These are phyloP conservation scores for Leptarthrus brevirostris DNA, from an alignment of 2,888 invertebrate genomes.

Conservation along the genomic window DNA sequence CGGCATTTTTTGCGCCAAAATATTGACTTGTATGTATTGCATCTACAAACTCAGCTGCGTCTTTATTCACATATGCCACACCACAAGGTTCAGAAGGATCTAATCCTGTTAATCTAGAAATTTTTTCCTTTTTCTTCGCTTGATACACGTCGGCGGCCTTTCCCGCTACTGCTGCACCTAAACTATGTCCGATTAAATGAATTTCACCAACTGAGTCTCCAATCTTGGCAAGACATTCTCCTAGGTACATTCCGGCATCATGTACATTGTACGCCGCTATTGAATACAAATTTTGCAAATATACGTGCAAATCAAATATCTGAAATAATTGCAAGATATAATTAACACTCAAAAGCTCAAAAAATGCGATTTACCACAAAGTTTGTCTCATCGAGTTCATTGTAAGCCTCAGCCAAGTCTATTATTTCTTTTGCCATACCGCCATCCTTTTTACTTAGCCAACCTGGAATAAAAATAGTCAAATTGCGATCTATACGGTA, in stretches of 20 bases:
- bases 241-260: background rate
- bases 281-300: background rate
- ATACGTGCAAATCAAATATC: background rate
- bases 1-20: slow-evolving; percentile 47
- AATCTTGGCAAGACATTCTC: slow-evolving; percentile 6
- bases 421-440: background rate
- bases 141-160: slow-evolving; percentile 51
- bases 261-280: slow-evolving; percentile 3
- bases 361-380: slow-evolving; percentile 47
- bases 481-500: background rate
- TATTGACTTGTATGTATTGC: slow-evolving; percentile 52
- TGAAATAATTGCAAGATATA: background rate
- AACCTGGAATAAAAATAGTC: slow-evolving; percentile 48
- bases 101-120: slow-evolving; percentile 54
- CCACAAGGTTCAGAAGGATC: slow-evolving; percentile 56
- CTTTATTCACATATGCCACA: slow-evolving; percentile 40
- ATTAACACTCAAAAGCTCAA: too few species aligned
- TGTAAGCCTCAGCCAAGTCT: slow-evolving; percentile 26
- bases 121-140: slow-evolving; percentile 46
- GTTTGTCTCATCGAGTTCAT: slow-evolving; percentile 26
- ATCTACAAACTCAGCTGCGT: slow-evolving; percentile 53
- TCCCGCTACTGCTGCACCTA: slow-evolving; percentile 54
- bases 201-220: background rate
- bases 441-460: slow-evolving; percentile 7
- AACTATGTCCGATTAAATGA: slow-evolving; percentile 50